These are phyloP conservation scores for Luehdorfia chinensis DNA, from an alignment of 1,140 invertebrate species.

Conservation along the genomic window DNA sequence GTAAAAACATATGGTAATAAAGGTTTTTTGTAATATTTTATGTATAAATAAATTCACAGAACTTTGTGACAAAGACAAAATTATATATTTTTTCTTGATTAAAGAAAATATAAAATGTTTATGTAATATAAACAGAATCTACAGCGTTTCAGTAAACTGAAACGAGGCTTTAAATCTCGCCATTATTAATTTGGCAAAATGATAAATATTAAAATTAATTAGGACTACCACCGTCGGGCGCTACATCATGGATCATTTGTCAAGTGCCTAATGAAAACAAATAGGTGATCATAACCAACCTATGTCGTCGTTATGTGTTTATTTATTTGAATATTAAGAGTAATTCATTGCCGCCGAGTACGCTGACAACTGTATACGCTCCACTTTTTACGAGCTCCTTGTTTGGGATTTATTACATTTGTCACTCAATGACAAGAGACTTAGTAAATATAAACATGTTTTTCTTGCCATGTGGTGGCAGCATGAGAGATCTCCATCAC, in stretches of 20 bases:
- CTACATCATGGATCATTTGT: constrained; percentile 28
- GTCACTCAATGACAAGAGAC: constrained; percentile 36
- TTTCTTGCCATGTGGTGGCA: constrained; percentile 27
- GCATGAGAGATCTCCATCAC: too few species aligned
- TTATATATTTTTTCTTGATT: too few species aligned
- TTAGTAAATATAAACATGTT: constrained; percentile 46
- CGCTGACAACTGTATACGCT: constrained; percentile 53
- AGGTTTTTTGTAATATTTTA: too few species aligned
- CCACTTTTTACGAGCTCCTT: constrained; percentile 53
- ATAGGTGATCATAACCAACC: constrained; percentile 27
- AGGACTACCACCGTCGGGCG: constrained; percentile 19
- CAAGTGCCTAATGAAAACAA: constrained; percentile 35
- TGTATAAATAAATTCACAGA: too few species aligned
- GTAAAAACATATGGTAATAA: too few species aligned
- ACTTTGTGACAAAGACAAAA: not conserved
- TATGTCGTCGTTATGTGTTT: constrained; percentile 24
- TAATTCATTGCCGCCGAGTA: constrained; percentile 48
- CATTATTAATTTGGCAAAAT: constrained; percentile 39
- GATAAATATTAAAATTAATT: constrained; percentile 49
- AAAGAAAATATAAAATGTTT: too few species aligned
- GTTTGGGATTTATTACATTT: constrained; percentile 57
- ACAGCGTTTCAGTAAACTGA: constrained; percentile 1
- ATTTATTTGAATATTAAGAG: constrained; percentile 54
- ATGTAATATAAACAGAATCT: too few species aligned
- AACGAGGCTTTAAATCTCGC: constrained; percentile 17